Base-by-base conservation (phyloP, 2,113 vertebrate genomes). In the Nothoprocta pentlandii region DNA sequence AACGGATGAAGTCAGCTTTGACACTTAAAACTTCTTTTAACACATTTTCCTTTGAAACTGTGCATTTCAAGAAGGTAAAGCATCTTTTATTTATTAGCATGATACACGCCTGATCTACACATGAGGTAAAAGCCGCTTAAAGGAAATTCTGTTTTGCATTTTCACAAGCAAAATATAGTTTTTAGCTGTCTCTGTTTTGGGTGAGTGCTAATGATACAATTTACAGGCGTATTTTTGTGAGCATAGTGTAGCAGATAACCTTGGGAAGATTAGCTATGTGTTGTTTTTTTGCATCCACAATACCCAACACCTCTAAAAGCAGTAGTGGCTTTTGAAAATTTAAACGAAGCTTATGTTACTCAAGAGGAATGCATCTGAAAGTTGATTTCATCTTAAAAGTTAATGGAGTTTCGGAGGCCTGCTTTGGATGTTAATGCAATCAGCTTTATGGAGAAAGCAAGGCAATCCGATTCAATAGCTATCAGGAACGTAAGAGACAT, bases 51-150 rank as follows among this genome's bases (percentile, higher is more conserved):
- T 94, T 95, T 93, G 93, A 86, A 90, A 61, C 32, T 87, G 70
- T 61, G 44, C 56, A 54, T 92, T 93, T 94, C 80, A 93, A 93
- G 76, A 17, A 67, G 28, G 11, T 36, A 77, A 7, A 22, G 19
- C 63, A 90, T 92, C 79, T 95, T 89, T 93, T 92, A 92, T 96
- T 93, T 89, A 91, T 91, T 74, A 90, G 75, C 28, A 4, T 70
- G 51, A 46, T 71, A 61, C 69, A 59, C 30, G 36, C 58, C 15
- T 78, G 39, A 87, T 59, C 78, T 87, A 74, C 89, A 87, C 32
- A 87, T 82, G 58, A 76, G 53, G 36, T 77, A 76, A 92, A 73
- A 42, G 16, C 25, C 26, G 26, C 47, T 82, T 69, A 76, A 95
- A 81, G 67, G 75, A 73, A 81, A 16, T 36, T 56, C 3, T 1